These are phyloP conservation scores for Scartelaos histophorus DNA, from an alignment of 2,113 vertebrate genomes.

Conservation along the genomic window DNA sequence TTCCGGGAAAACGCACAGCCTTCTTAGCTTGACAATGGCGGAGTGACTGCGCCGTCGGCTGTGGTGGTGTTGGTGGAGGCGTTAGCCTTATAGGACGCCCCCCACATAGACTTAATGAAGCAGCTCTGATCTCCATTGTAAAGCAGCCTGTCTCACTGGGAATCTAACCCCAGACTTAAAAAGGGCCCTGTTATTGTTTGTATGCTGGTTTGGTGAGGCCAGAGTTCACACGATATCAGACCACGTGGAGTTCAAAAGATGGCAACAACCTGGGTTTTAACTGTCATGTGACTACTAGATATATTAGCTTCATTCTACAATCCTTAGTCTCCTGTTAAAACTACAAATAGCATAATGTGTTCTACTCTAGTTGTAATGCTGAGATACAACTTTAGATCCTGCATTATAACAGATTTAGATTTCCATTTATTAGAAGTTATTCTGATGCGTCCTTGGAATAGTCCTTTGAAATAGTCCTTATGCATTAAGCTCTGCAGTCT, in stretches of 20 bases:
- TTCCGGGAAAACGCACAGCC: conserved; percentile 60
- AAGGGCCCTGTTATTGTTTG: conserved; percentile 50
- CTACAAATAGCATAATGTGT: background rate
- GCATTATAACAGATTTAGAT: background rate
- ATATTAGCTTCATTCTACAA: background rate
- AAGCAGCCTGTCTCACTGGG: conserved; percentile 66
- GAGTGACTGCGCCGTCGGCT: conserved; percentile 45
- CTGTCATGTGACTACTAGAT: conserved; percentile 2
- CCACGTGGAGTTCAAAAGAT: conserved; percentile 45
- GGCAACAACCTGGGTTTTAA: conserved; percentile 30
- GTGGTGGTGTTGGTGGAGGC: conserved; percentile 43
- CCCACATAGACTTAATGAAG: conserved; percentile 70
- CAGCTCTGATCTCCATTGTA: conserved; percentile 73
- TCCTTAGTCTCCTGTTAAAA: background rate
- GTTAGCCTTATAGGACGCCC: conserved; percentile 33
- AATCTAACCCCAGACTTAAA: conserved; percentile 58
- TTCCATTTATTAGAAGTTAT: background rate
- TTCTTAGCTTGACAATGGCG: conserved; percentile 28
- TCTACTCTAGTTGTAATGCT: background rate
- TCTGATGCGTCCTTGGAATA: background rate
- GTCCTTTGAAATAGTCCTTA: background rate
- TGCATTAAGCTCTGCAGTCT: background rate
- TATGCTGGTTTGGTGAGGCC: conserved; percentile 39
- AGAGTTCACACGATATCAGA: conserved; percentile 46
- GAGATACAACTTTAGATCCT: background rate